Base-by-base conservation (phyloP, 1,140 invertebrate genomes). In the Conus ventricosus region DNA sequence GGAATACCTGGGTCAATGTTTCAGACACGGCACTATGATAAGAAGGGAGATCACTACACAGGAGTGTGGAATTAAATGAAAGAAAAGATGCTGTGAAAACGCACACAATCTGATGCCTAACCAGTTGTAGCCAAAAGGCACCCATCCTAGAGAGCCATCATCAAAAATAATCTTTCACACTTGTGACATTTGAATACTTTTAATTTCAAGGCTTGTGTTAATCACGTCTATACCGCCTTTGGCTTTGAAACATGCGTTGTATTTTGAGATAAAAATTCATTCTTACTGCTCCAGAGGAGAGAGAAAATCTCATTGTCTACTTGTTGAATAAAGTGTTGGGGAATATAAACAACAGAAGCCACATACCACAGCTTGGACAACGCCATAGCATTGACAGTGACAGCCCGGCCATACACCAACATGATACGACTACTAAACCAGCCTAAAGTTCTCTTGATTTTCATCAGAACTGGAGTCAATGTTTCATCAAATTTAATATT, bases 291-390 rank as follows among this genome's bases (percentile, higher is more conserved):
- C 71, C 71, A 75, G 7, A 75, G 23, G 23, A 75, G 23, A 75
- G 7, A 8, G 23, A 75, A 75, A 2, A 8, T 23, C n/a, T 25
- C 7, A 8, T 6, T 75, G 1, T 75, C 20, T 25, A 75, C 71
- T n/a, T n/a, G 15, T 75, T 75, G 13, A 23, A 75, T 25, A 23
- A n/a, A 75, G 23, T 75, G 17, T 25, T 25, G 17, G 23, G 71
- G 71, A 8, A 25, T 8, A 25, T 20, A 1, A 55, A 83, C 60
- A 51, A 90, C 85, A 25, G 82, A 80, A 85, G 87, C 89, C 63
- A 84, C 55, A 90, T 91, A 93, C 85, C 88, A 90, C 8, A 92
- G 27, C 78, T 92, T 90, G 10, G 83, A 87, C 82, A 90, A 89
- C 17, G 87, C 89, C 23, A 90, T 89, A 6, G 84, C 51, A 80